Evolutionary conservation across 2,888 invertebrate species (phyloP), one percentile per base, ranked within the genome.

Genomic region (Sarcophaga caerulescens): DNA sequence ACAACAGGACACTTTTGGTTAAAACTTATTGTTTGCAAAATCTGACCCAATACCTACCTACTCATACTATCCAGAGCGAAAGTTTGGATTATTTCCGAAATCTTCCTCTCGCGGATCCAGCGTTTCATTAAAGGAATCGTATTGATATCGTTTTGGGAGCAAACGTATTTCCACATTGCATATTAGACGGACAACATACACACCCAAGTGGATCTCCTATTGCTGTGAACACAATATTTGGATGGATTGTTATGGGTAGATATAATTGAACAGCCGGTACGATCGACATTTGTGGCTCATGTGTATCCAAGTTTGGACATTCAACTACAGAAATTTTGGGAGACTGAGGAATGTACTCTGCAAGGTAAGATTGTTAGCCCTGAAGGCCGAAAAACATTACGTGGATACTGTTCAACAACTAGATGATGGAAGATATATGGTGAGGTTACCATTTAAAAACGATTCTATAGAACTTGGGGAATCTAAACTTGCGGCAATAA

Each of bases 361-460:
- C 35, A 35, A 35, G 35, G 35, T 35, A 35, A 35, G 6, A 35
- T 35, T 35, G 6, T 35, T 35, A 35, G 35, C 35, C 35, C 35
- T 35, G 35, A 35, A 68, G 21, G 82, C 82, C 17, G 84, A 84
- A 68, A 23, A 78, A 57, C 82, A 84, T 73, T 87, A n/a, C 23
- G 21, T 35, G 12, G 45, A 80, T 11, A 57, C 59, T 66, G n/a
- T 69, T 11, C 65, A 68, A 73, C 59, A 71, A 21, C 47, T 52
- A 25, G 3, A 17, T 11, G 77, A 60, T 73, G 83, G 83, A 44
- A 66, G 78, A 62, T 85, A 83, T 59, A 68, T 85, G 44, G 87
- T 83, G 19, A 25, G 74, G 59, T 23, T 87, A 35, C 35, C 35
- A 35, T 35, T 35, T 35, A 35, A 35, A 35, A 35, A 35, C 6